phyloP scores from a whole-genome alignment of 1,140 invertebrate genomes.

The Lordiphosa mommai region DNA sequence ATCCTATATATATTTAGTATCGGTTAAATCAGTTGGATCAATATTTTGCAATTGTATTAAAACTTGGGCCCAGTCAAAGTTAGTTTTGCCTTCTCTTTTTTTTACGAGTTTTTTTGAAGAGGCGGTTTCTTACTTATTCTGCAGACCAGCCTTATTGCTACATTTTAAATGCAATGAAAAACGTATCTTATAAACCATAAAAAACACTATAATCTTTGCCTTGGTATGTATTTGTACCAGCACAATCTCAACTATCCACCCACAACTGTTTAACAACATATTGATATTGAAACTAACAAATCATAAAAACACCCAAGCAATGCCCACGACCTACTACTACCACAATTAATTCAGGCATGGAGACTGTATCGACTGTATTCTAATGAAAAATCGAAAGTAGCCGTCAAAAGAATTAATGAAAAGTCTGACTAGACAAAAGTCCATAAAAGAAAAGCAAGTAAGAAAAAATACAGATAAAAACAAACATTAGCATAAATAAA shows the following conservation, averaged over 20 bases:
- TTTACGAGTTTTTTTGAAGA: no score
- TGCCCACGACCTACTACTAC: no score
- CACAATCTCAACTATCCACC: slow-evolving; percentile 7
- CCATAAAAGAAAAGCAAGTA: not conserved
- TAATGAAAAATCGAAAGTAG: slow-evolving; percentile 66
- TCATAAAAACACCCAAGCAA: slow-evolving; percentile 20
- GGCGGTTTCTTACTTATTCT: no score
- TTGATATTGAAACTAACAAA: slow-evolving; percentile 22
- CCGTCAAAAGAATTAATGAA: slow-evolving; percentile 48
- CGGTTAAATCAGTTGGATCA: no score
- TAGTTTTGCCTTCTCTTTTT: no score
- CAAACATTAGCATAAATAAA: slow-evolving; percentile 58
- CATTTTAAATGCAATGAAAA: no score
- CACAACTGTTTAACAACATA: slow-evolving; percentile 9
- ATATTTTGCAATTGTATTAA: no score
- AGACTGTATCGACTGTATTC: slow-evolving; percentile 7
- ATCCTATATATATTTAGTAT: no score
- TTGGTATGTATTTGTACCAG: not conserved
- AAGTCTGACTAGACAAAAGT: slow-evolving; percentile 31
- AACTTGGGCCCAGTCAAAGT: no score
- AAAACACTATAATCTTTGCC: not conserved
- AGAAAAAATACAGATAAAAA: slow-evolving; percentile 7
- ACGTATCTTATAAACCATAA: no score
- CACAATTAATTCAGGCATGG: slow-evolving; percentile 4
- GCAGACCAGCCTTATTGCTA: no score